A percentile compares a stretch with the other conserved stretches of the same genome.
These are phyloP conservation scores for Rhagonycha lutea DNA, from an alignment of 2,888 invertebrate genomes.

Conservation along the genomic window DNA sequence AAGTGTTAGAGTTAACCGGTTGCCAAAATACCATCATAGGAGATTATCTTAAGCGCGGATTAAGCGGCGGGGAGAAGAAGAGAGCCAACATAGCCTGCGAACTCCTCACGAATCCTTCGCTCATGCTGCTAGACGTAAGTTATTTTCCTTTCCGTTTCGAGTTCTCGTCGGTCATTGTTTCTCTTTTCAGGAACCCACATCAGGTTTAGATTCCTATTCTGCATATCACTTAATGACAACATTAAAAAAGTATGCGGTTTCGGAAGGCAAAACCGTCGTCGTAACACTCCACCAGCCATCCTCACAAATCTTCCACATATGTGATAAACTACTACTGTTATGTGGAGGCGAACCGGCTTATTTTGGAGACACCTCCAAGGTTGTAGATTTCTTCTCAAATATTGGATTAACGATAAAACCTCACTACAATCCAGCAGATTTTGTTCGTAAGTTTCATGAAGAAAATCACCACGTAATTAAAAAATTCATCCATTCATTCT, in stretches of 20 bases:
- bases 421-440: constrained; percentile 85
- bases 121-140: constrained; percentile 80
- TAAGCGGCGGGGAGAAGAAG: constrained; percentile 84
- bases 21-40: constrained; percentile 82
- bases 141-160: background rate
- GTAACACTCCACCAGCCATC: constrained; percentile 83
- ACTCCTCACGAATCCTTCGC: constrained; percentile 76
- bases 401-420: constrained; percentile 74
- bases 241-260: constrained; percentile 73
- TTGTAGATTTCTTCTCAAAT: constrained; percentile 72
- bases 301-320: constrained; percentile 82
- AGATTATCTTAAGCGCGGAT: constrained; percentile 72
- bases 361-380: constrained; percentile 72
- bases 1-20: constrained; percentile 71
- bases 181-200: constrained; percentile 74
- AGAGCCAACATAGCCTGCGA: constrained; percentile 83
- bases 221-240: constrained; percentile 75
- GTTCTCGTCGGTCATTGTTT: background rate
- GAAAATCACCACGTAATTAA: background rate
- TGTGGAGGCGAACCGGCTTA: constrained; percentile 77
- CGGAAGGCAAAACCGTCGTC: constrained; percentile 78
- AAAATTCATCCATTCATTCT: background rate
- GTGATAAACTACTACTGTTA: constrained; percentile 73
- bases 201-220: constrained; percentile 80
- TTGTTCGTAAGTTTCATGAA: constrained; percentile 65